Base-by-base conservation (phyloP, 2,113 vertebrate genomes). In the Ceyx cyanopectus region DNA sequence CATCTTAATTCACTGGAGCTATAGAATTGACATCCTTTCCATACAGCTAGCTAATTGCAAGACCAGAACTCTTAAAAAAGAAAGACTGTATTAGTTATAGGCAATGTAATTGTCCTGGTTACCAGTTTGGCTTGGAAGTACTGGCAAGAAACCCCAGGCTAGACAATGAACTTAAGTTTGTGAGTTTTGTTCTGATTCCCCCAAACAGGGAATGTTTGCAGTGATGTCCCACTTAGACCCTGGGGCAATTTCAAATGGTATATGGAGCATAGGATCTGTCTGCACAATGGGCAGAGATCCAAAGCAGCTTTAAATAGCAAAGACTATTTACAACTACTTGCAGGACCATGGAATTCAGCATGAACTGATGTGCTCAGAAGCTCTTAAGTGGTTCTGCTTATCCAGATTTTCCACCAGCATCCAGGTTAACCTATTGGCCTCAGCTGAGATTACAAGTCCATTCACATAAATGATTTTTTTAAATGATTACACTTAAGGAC, bases 1-100 rank as follows among this genome's bases (percentile, higher is more conserved):
- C n/a, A 72, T 72, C 91, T 85, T 78, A 45, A 90, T 95, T 90
- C 32, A 68, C 27, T 86, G 13, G 3, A 88, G 50, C 32, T 86
- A 90, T 48, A 37, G 37, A 37, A 37, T 37, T 37, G 37, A 37
- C 46, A 65, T 83, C 23, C 10, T 83, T 92, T 70, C 26, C 48
- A 66, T 53, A 68, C 34, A 94, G 50, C 30, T 68, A 68, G 40
- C 26, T 86, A 90, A 81, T 7, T 68, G 43, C 19, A 83, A 32
- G 48, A 87, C 27, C 8, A 80, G 60, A 90, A 27, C 7, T 53
- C 45, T 68, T 75, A 40, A 81, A 91, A 91, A 67, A 81, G 24
- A 29, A 87, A 74, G 57, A 18, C 43, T 53, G 3, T 20, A 32
- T 67, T 87, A 60, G 41, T 70, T 87, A 37, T 1, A 83, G 41